These are phyloP conservation scores for Pollenia angustigena DNA, from an alignment of 2,888 invertebrate genomes.

Conservation along the genomic window DNA sequence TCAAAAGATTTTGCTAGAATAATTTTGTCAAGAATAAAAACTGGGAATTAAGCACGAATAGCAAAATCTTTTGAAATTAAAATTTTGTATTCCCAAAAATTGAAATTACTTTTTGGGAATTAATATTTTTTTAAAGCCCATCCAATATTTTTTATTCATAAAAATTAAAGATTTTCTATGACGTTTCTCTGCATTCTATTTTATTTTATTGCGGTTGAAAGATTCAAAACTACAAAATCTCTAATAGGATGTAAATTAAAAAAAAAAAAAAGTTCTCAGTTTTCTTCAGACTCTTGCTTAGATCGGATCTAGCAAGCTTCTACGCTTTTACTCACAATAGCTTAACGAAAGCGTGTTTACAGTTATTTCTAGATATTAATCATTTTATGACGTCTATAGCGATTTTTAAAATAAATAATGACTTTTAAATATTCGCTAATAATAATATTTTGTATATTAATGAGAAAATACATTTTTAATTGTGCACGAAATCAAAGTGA, in stretches of 20 bases:
- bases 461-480: background rate
- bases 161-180: no score
- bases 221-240: background rate
- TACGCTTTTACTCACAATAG: background rate
- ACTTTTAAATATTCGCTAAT: constrained; percentile 4
- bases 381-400: constrained; percentile 29
- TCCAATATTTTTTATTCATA: no score
- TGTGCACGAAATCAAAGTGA: constrained; percentile 7
- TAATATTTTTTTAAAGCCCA: no score
- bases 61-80: no score
- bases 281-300: background rate
- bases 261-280: background rate
- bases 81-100: no score
- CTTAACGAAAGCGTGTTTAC: background rate
- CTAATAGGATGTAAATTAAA: background rate
- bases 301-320: background rate
- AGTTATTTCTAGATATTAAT: background rate
- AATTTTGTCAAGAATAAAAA: no score
- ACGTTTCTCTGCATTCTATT: no score
- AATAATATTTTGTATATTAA: background rate
- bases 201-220: background rate
- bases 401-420: constrained; percentile 24
- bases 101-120: no score
- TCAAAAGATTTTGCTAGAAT: no score
- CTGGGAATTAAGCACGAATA: no score